A percentile compares a stretch with the other conserved stretches of the same genome.
Conservation (phyloP, 2,888 invertebrate species). For the Ashinkailepas kermadecensis region DNA sequence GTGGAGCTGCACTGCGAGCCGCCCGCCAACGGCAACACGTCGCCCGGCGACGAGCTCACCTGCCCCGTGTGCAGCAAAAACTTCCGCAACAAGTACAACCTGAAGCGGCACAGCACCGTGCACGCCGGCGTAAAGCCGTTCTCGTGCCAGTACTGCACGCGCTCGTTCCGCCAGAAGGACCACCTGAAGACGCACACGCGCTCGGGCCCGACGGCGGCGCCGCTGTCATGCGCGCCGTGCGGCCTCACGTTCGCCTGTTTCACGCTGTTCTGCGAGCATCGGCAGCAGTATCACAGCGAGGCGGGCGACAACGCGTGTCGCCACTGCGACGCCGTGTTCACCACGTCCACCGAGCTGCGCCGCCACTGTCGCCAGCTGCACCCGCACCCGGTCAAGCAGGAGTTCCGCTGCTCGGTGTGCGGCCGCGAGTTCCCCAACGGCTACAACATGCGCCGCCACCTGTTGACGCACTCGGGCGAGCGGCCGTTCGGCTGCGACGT, state of each 20-base stretch:
- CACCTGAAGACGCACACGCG: constrained; percentile 22
- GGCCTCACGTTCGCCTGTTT: constrained; percentile 19
- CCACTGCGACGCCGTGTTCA: constrained; percentile 17
- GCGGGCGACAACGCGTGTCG: constrained; percentile 20
- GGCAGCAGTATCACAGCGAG: constrained; percentile 23
- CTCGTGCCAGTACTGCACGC: constrained; percentile 17
- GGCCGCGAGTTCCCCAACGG: constrained; percentile 22
- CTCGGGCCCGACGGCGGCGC: constrained; percentile 6
- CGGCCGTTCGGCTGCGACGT: constrained; percentile 11
- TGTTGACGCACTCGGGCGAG: constrained; percentile 19
- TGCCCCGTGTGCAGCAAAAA: not conserved
- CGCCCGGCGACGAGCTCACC: constrained; percentile 15
- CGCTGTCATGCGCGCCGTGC: constrained; percentile 22
- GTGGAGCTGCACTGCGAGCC: not conserved
- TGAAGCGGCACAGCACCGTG: constrained; percentile 22
- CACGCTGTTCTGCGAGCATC: constrained; percentile 20
- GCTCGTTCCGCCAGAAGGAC: constrained; percentile 23
- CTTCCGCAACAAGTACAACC: constrained; percentile 23
- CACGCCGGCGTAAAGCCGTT: constrained; percentile 19
- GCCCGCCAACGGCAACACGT: not conserved
- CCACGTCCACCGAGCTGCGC: constrained; percentile 13
- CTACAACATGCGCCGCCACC: constrained; percentile 19
- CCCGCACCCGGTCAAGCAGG: constrained; percentile 22
- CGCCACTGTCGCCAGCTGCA: constrained; percentile 20
- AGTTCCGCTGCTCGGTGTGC: constrained; percentile 19